Conservation (phyloP, 2,797 vertebrate species). For the Alectoris magna region DNA sequence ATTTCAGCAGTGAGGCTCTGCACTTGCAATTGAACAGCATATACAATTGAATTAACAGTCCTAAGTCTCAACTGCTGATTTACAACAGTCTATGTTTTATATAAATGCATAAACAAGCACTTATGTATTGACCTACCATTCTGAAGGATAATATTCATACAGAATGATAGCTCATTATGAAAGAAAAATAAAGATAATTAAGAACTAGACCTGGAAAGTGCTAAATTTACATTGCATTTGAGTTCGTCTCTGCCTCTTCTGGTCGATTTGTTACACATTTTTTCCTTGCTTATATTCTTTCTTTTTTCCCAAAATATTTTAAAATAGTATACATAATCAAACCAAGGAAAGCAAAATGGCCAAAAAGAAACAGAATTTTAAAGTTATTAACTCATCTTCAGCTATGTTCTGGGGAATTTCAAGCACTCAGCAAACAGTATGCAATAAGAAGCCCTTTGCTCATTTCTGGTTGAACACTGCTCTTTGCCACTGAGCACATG, state of each 20-base stretch:
- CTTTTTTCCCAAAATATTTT: not conserved
- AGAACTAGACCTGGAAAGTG: not conserved
- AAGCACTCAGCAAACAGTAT: not conserved
- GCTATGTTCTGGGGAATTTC: not conserved
- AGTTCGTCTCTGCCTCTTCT: not conserved
- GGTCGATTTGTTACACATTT: not conserved
- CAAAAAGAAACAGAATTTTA: not conserved
- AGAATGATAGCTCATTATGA: not conserved
- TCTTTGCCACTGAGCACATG: not conserved
- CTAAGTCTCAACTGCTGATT: not conserved
- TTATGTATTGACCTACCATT: not conserved
- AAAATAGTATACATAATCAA: not conserved
- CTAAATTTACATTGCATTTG: not conserved
- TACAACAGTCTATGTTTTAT: not conserved
- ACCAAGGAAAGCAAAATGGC: not conserved
- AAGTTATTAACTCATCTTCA: not conserved
- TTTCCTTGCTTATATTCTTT: not conserved
- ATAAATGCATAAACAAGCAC: not conserved
- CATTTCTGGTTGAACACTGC: not conserved
- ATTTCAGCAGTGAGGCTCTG: not conserved
- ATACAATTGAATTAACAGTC: not conserved
- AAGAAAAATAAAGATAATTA: not conserved
- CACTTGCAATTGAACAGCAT: not conserved
- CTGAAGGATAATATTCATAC: not conserved
- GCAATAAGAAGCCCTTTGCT: not conserved